Base-by-base conservation (phyloP, 1,140 invertebrate genomes). In the Drosophila sturtevanti region DNA sequence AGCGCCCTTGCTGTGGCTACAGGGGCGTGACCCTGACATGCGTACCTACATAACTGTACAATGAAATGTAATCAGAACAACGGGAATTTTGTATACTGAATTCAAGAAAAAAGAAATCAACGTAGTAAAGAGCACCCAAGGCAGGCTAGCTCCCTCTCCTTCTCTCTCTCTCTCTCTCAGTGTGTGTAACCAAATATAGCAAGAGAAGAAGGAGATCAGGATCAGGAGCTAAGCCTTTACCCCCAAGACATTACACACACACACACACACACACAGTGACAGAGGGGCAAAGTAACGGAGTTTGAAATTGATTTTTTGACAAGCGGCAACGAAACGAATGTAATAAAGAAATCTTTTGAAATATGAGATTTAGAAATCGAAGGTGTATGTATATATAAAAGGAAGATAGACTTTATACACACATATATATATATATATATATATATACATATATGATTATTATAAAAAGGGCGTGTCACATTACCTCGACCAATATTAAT, bases 401-500 rank as follows among this genome's bases (percentile, higher is more conserved):
- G 4, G 3, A 6, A 31, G 27, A 31, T 31, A 31, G 27, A 31
- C 34, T 35, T 12, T 5, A 31, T 31, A 31, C 27, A 3, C 6
- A 31, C 27, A 31, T 31, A 31, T 6, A 31, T 31, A 31, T 41
- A 41, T 14, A 0, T 41, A 41, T 5, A 6, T 41, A 41, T 41
- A 12, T 35, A 35, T 21, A 48, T 18, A 1, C 16, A 44, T 9
- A 9, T 44, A 44, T 44, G 22, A 24, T 24, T 24, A 24, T 24
- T 24, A 24, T 6, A 31, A 16, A 34, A 24, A 62, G 68, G 80
- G 77, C 77, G 81, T 85, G 81, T 85, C 84, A 55, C 75, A 89
- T 89, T 87, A 87, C 77, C 64, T 65, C 68, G 68, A 2, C 52
- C 75, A 76, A 79, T 70, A 73, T 79, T 87, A 87, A 87, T 87